Conservation (phyloP, 2,888 invertebrate genomes). For the Blastobasis lacticolella region DNA sequence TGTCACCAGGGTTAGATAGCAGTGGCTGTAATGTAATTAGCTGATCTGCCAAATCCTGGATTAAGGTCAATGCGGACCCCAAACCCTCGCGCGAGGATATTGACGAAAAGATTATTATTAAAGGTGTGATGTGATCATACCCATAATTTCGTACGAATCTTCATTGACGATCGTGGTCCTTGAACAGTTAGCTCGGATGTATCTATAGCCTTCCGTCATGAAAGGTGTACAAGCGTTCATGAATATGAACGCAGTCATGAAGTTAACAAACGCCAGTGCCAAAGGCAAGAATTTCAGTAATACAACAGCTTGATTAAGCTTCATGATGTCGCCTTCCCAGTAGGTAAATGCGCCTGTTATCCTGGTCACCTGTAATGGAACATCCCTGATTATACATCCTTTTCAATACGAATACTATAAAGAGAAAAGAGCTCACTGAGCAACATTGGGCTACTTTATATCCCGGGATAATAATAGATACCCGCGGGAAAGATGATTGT, state of each 20-base stretch:
- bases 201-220: constrained; percentile 13
- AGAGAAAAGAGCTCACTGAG: too few relatives aligned
- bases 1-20: too few relatives aligned
- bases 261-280: constrained; percentile 49
- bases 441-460: too few relatives aligned
- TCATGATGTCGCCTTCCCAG: constrained; percentile 59
- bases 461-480: too few relatives aligned
- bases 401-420: too few relatives aligned
- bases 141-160: constrained; percentile 18
- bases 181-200: constrained; percentile 43
- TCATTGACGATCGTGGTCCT: constrained; percentile 21
- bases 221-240: constrained; percentile 38
- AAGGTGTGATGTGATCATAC: constrained; percentile 28
- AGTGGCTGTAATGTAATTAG: too few relatives aligned
- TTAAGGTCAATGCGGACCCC: too few relatives aligned
- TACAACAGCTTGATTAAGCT: constrained; percentile 44
- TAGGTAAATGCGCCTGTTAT: constrained; percentile 51
- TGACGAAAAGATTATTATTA: too few relatives aligned
- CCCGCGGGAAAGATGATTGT: too few relatives aligned
- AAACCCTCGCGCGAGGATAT: too few relatives aligned
- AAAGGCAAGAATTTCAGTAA: constrained; percentile 55
- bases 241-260: constrained; percentile 51
- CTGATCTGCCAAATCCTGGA: too few relatives aligned
- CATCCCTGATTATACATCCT: too few relatives aligned
- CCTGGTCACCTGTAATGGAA: constrained; percentile 43